Evolutionary conservation across 2,888 invertebrate species (phyloP).

Genomic region (Eupithecia exiguata): DNA sequence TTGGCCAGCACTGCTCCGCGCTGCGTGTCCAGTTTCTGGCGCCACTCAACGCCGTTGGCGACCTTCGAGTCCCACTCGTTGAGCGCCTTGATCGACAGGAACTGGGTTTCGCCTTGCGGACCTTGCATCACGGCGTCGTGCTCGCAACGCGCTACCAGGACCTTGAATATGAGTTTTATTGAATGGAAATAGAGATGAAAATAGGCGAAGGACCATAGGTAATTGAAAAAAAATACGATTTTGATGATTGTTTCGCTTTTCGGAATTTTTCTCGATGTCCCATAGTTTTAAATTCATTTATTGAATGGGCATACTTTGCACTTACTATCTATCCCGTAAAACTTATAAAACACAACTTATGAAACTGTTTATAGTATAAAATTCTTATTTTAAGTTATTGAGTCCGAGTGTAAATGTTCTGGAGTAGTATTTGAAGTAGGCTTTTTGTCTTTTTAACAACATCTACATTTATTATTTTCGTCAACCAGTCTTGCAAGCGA

Average conservation of each 20-base stretch:
- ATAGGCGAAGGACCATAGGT: background rate
- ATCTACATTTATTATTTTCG: background rate
- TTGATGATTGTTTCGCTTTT: background rate
- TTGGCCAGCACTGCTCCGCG: conserved; percentile 99
- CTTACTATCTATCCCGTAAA: background rate
- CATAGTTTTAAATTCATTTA: no score
- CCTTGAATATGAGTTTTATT: conserved; percentile 61
- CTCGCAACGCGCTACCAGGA: conserved; percentile 96
- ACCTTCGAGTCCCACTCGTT: conserved; percentile 99
- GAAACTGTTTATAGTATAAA: no score
- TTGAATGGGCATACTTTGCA: no score
- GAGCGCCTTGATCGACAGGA: conserved; percentile 97
- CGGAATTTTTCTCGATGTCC: no score
- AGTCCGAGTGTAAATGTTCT: no score
- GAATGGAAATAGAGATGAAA: background rate
- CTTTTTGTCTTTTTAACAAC: background rate
- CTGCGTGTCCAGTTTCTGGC: conserved; percentile 98
- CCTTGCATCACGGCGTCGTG: conserved; percentile 97
- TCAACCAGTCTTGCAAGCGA: background rate
- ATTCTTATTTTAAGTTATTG: no score
- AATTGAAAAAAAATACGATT: background rate
- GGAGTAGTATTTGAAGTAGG: background rate
- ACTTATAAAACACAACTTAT: background rate
- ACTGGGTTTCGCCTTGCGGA: conserved; percentile 95
- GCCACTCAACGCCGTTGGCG: conserved; percentile 99